These are phyloP conservation scores for Zapus hudsonius DNA, from an alignment of 2,113 vertebrate species.

Conservation along the genomic window DNA sequence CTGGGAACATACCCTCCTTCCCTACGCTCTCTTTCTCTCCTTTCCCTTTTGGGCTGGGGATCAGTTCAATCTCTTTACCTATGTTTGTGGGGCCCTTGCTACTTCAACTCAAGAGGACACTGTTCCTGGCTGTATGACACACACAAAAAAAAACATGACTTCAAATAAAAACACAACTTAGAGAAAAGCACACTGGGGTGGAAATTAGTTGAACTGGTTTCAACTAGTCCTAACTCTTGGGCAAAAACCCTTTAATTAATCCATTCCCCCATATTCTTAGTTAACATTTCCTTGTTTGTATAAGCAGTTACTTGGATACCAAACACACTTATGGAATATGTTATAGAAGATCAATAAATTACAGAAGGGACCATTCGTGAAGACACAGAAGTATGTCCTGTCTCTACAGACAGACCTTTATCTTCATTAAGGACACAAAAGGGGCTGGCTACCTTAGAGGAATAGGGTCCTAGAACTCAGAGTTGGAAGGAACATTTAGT, in stretches of 20 bases:
- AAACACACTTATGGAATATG: not conserved
- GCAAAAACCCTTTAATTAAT: not conserved
- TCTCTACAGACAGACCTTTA: not conserved
- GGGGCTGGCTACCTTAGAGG: not conserved
- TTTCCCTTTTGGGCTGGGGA: not conserved
- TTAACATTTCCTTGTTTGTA: not conserved
- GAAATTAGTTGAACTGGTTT: not conserved
- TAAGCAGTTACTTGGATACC: conserved; percentile 6
- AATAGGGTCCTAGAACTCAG: not conserved
- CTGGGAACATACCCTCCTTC: not conserved
- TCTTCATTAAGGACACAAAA: not conserved
- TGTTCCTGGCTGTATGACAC: not conserved
- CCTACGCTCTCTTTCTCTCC: too few species aligned
- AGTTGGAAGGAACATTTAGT: not conserved
- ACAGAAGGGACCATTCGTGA: not conserved
- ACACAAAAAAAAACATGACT: not conserved
- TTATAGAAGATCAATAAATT: not conserved
- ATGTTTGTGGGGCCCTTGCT: not conserved
- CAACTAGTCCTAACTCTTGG: not conserved
- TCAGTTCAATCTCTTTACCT: not conserved
- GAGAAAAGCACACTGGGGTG: not conserved
- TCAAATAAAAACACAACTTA: not conserved
- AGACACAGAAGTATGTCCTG: not conserved
- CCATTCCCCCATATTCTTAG: not conserved
- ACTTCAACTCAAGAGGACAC: not conserved